A percentile compares a stretch with the other conserved stretches of the same genome.
These are phyloP conservation scores for Oreochromis grahami DNA, from an alignment of 2,797 vertebrate species.

Conservation along the genomic window DNA sequence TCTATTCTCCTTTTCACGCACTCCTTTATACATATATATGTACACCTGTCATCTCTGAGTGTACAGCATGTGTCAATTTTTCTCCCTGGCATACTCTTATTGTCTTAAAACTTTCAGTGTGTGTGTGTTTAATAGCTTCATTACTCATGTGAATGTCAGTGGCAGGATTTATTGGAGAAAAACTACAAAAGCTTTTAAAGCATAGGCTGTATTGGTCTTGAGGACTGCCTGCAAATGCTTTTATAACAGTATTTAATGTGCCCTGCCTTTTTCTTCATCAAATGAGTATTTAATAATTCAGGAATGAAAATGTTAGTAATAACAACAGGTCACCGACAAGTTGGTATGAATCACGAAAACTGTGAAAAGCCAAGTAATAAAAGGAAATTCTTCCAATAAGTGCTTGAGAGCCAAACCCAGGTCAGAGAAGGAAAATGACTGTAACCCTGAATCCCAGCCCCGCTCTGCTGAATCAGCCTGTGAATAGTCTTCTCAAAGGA, in stretches of 20 bases:
- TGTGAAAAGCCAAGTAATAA: background rate
- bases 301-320: background rate
- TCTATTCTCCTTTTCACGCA: background rate
- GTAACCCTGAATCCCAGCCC: background rate
- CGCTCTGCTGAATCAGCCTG: conserved; percentile 43
- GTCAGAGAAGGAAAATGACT: background rate
- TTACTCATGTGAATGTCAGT: background rate
- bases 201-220: background rate
- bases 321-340: background rate
- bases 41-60: background rate
- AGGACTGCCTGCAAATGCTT: background rate
- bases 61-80: background rate
- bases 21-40: background rate
- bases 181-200: background rate
- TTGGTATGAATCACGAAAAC: background rate
- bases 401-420: background rate
- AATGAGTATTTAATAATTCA: background rate
- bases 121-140: background rate
- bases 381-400: background rate
- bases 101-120: background rate
- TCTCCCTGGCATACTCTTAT: background rate
- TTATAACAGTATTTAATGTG: background rate
- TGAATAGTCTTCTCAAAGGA: conserved; percentile 10
- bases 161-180: background rate
- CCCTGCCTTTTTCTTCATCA: background rate